These are phyloP conservation scores for Brachypalpus laphriformis DNA, from an alignment of 2,888 invertebrate genomes.

Conservation along the genomic window DNA sequence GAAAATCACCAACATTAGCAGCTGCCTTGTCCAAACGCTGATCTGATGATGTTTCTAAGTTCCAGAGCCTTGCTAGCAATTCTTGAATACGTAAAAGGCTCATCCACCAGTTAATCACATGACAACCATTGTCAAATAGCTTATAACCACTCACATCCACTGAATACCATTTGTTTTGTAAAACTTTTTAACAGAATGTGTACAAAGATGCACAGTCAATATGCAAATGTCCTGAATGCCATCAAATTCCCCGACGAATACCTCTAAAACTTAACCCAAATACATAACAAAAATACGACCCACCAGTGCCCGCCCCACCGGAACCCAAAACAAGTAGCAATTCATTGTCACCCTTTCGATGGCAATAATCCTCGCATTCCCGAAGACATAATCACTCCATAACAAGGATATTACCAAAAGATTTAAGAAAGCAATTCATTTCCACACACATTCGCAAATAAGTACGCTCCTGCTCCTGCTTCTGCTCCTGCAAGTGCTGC, in stretches of 20 bases:
- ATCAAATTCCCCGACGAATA: not conserved
- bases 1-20: too few relatives aligned
- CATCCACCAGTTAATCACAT: too few relatives aligned
- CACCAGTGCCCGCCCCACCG: not conserved
- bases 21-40: too few relatives aligned
- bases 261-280: not conserved
- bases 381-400: constrained; percentile 71
- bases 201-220: not conserved
- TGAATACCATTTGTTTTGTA: too few relatives aligned
- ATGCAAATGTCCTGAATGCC: not conserved
- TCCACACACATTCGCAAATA: constrained; percentile 34
- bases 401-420: constrained; percentile 71
- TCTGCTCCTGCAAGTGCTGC: not conserved
- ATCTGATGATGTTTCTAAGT: too few relatives aligned
- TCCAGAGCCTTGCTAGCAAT: too few relatives aligned
- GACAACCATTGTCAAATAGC: too few relatives aligned
- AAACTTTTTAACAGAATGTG: too few relatives aligned
- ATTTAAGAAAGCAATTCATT: constrained; percentile 67
- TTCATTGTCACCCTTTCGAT: constrained; percentile 63
- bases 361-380: constrained; percentile 60
- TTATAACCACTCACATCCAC: too few relatives aligned
- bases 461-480: too few relatives aligned
- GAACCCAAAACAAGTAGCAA: constrained; percentile 1
- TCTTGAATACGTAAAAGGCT: too few relatives aligned
- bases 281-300: not conserved